Evolutionary conservation across 2,113 vertebrate species (phyloP), one percentile per base, ranked within the genome.

Genomic region (Microcebus murinus): DNA sequence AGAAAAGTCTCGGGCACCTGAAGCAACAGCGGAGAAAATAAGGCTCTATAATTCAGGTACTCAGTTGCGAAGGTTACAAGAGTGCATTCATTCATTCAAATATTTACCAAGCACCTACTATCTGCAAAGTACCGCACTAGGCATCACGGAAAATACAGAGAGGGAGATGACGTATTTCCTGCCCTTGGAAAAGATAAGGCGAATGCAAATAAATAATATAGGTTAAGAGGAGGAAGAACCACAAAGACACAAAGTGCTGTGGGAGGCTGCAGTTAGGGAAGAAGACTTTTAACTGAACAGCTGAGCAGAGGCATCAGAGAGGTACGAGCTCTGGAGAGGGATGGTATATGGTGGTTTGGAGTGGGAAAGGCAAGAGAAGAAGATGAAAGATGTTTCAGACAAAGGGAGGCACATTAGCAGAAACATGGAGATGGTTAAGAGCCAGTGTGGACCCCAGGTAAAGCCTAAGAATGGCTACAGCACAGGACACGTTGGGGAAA

Each of bases 21-120:
- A 88, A 70, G 89, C 89, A 82, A 76, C 7, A 11, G 95, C 3
- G 11, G 86, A 74, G 89, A 93, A 57, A 80, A 61, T 31, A 86
- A 88, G 77, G 52, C 65, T 85, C 88, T 90, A 57, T n/a, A 34
- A 77, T 85, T 48, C 59, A 39, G 93, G 91, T 68, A 67, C 91
- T 91, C 89, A 1, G 90, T 52, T 84, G 96, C 77, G 90, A 55
- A 50, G 81, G 79, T 95, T 95, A 87, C 65, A 83, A 93, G 96
- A 98, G 97, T 98, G 96, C 96, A 97, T 98, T 98, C 97, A 98
- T 97, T 98, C 97, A 98, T 98, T 97, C 97, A 97, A 97, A 98
- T 97, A 98, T 98, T 98, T 97, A 97, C 90, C 96, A 96, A 97
- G 97, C 98, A 89, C 97, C 96, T 97, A 98, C 98, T 97, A 97